Percentiles rank a stretch among this genome's conserved stretches.
Conservation (phyloP, 2,888 invertebrate species). For the Idaea straminata region DNA sequence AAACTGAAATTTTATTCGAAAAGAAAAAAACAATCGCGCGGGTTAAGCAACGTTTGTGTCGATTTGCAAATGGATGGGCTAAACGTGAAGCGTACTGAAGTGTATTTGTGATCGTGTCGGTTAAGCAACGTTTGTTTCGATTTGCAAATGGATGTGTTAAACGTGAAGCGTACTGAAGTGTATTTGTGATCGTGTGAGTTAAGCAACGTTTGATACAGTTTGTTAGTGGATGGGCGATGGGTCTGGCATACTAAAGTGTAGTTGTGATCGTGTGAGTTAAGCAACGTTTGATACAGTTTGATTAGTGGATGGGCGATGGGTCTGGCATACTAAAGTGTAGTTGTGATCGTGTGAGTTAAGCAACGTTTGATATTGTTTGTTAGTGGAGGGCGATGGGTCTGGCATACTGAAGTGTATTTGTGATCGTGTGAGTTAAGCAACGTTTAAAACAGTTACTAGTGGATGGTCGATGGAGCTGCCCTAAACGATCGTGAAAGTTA, state of each 20-base stretch:
- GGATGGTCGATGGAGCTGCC: background rate
- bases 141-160: background rate
- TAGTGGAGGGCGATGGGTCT: too few species aligned
- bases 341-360: background rate
- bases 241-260: too few species aligned
- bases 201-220: background rate
- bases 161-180: background rate
- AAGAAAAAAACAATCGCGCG: background rate
- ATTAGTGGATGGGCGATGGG: too few species aligned
- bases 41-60: background rate
- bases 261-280: too few species aligned
- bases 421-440: background rate
- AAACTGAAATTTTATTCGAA: background rate
- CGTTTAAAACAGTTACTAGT: background rate
- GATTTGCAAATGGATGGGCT: background rate
- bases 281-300: too few species aligned
- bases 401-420: background rate
- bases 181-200: background rate
- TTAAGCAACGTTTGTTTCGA: background rate
- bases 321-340: too few species aligned
- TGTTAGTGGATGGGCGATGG: background rate
- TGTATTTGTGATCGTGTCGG: background rate
- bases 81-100: background rate
- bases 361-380: background rate
- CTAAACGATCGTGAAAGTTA: too few species aligned